Conservation (phyloP, 2,888 invertebrate species). For the Aquatica leii region DNA sequence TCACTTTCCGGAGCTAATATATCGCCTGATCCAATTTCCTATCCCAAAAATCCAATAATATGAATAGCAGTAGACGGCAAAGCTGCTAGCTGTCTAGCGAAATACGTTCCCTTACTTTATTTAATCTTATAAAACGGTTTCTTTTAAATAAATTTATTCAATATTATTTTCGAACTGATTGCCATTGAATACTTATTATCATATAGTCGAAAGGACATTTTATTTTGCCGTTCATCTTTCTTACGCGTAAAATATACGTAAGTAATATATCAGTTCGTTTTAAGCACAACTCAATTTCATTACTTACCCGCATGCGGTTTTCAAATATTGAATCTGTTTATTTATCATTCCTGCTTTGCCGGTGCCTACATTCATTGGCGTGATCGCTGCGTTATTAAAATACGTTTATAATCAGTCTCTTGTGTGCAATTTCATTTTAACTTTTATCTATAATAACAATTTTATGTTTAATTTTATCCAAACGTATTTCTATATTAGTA, state of each 20-base stretch:
- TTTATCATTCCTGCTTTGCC: constrained; percentile 19
- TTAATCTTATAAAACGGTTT: constrained; percentile 33
- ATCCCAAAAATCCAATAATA: constrained; percentile 43
- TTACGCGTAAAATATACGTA: neutral
- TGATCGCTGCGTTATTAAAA: too few relatives aligned
- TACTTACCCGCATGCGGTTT: constrained; percentile 18
- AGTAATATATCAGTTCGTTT: constrained; percentile 10
- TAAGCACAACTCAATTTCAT: constrained; percentile 19
- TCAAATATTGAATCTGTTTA: constrained; percentile 17
- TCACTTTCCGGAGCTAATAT: constrained; percentile 38
- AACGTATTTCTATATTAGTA: too few relatives aligned
- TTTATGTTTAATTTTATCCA: too few relatives aligned
- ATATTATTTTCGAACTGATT: constrained; percentile 22
- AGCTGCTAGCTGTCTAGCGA: constrained; percentile 35
- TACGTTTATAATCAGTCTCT: too few relatives aligned
- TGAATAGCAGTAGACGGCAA: constrained; percentile 37
- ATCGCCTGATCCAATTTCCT: constrained; percentile 46
- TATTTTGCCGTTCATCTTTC: neutral
- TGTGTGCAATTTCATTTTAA: too few relatives aligned
- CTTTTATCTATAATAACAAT: too few relatives aligned
- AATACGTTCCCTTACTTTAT: constrained; percentile 33
- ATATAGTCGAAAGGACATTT: constrained; percentile 8
- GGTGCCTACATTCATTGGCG: neutral
- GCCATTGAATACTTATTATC: constrained; percentile 4
- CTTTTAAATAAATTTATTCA: constrained; percentile 34